These are phyloP conservation scores for Abramis brama DNA, from an alignment of 2,113 vertebrate genomes.

Conservation along the genomic window DNA sequence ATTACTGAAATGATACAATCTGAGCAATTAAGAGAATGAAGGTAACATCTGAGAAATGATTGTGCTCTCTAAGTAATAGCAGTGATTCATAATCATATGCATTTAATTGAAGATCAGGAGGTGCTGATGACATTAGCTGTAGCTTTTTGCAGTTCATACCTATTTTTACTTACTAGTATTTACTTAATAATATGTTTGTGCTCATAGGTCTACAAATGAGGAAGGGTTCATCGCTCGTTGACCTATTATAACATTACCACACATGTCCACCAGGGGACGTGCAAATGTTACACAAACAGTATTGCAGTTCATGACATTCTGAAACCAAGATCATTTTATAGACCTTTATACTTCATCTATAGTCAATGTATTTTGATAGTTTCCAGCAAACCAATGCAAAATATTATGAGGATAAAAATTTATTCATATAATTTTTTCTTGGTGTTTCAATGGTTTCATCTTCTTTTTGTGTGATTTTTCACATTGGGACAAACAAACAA, in stretches of 20 bases:
- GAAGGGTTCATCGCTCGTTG: background rate
- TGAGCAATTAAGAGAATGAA: slow-evolving; percentile 9
- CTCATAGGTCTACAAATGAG: background rate
- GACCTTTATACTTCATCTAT: background rate
- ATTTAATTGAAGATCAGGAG: background rate
- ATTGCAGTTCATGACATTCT: background rate
- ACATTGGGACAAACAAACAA: background rate
- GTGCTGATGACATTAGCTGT: background rate
- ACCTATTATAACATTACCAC: slow-evolving; percentile 4
- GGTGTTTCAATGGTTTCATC: background rate
- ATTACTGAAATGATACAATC: slow-evolving; percentile 18
- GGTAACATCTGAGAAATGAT: background rate
- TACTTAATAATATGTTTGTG: background rate
- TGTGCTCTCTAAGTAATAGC: slow-evolving; percentile 24
- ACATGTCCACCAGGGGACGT: slow-evolving; percentile 30
- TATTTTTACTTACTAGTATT: background rate
- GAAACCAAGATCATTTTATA: background rate
- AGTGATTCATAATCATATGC: background rate
- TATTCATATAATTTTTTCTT: background rate
- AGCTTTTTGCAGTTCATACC: background rate
- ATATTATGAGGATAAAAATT: background rate
- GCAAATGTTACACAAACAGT: slow-evolving; percentile 17
- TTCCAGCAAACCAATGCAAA: background rate
- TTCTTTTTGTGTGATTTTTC: background rate
- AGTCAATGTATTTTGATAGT: background rate